Percentiles rank a stretch among this genome's conserved stretches.
Conservation (phyloP, 2,797 vertebrate genomes). For the Microhierax caerulescens region DNA sequence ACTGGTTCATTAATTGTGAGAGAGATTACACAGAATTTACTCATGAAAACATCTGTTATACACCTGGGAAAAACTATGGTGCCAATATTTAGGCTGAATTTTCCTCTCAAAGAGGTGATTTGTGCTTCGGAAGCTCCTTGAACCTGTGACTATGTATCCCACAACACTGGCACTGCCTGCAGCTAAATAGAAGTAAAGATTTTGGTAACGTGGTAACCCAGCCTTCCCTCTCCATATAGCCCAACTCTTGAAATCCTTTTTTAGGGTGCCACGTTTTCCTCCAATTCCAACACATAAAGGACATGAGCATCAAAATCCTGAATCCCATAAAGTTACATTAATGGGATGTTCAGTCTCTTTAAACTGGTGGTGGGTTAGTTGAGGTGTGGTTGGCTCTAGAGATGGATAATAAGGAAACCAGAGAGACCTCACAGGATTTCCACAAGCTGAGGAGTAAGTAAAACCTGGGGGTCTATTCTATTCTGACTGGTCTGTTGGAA, state of each 20-base stretch:
- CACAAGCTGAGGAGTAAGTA: too few relatives aligned
- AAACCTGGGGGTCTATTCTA: background rate
- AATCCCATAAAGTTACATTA: background rate
- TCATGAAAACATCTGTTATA: background rate
- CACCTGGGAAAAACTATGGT: background rate
- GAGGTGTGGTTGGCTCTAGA: background rate
- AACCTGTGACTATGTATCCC: background rate
- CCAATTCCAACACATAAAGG: background rate
- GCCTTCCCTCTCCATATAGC: background rate
- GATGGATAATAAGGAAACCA: background rate
- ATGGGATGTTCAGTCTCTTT: rapidly evolving
- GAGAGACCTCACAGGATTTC: background rate
- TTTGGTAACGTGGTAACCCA: background rate
- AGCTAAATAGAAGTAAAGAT: background rate
- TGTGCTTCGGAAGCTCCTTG: background rate
- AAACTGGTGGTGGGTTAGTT: background rate
- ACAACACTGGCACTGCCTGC: background rate
- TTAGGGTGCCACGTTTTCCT: background rate
- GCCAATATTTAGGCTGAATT: background rate
- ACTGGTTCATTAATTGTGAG: background rate
- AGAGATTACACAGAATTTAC: background rate
- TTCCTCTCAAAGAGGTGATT: background rate
- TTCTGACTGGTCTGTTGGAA: background rate
- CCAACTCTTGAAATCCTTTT: background rate
- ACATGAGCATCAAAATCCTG: background rate